Conservation (phyloP, 2,113 vertebrate genomes). For the Eudyptes chrysolophus region DNA sequence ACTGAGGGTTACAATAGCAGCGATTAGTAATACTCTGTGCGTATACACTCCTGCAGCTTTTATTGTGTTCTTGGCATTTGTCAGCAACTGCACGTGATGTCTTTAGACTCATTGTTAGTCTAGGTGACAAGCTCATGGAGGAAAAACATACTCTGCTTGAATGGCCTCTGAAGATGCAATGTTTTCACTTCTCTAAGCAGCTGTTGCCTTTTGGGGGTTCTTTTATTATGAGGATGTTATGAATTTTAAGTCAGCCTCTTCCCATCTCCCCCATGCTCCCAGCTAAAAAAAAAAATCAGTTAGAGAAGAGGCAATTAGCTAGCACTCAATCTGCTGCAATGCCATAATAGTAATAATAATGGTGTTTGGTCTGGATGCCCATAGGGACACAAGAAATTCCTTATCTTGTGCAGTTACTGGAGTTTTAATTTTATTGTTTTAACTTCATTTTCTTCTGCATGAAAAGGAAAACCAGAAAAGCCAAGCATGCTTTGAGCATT, state of each 20-base stretch:
- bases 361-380: not conserved
- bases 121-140: not conserved
- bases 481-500: not conserved
- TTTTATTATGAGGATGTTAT: not conserved
- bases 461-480: not conserved
- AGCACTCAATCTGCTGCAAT: not conserved
- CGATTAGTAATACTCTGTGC: not conserved
- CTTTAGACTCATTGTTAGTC: not conserved
- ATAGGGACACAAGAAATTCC: not conserved
- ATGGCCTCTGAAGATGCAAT: not conserved
- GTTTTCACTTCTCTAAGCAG: not conserved
- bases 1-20: not conserved
- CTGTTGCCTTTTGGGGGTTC: constrained; percentile 11
- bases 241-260: constrained; percentile 8
- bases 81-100: not conserved
- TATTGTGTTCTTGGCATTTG: not conserved
- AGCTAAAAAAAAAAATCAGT: not conserved
- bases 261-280: not conserved
- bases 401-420: not conserved
- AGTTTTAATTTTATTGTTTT: constrained; percentile 29
- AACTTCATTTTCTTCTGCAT: not conserved
- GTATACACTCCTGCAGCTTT: not conserved
- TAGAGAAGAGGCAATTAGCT: not conserved
- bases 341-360: not conserved
- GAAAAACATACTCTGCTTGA: not conserved